Evolutionary conservation across 2,797 vertebrate genomes (phyloP), one percentile per base, ranked within the genome.

Genomic region (Gymnoscopelus braueri): DNA sequence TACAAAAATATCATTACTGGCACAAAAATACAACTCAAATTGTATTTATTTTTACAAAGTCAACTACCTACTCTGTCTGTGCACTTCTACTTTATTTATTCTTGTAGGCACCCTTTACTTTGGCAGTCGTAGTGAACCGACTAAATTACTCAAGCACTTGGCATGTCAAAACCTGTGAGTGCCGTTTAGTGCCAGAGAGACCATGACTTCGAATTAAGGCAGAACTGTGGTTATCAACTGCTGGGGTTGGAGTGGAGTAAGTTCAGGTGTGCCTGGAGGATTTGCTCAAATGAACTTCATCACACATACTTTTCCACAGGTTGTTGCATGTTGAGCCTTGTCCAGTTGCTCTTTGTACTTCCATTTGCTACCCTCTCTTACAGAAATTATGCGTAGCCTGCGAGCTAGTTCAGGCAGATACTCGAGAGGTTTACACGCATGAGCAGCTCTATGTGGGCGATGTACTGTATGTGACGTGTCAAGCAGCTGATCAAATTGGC

Each of bases 291-390:
- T 50, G 11, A 63, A 19, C 63, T 72, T 71, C 52, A 71, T 80
- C 64, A 7, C 49, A 63, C 80, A 85, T 80, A 65, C 39, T 79
- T 86, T 83, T 64, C 63, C 57, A 64, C 77, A 58, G 35, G 58
- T 63, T 67, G 57, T 4, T 57, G 73, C 87, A 59, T 70, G 84
- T 67, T 9, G 14, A 69, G 61, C 62, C 65, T n/a, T 54, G 62
- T 82, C 62, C 63, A 2, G 51, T 2, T 23, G 60, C 61, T 7
- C 62, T 79, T 24, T 70, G 65, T 13, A 65, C 65, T 63, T 47
- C 59, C 57, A 68, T 26, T 44, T 19, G 32, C 50, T 60, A 44
- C 58, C 69, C 62, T 63, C 14, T 12, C n/a, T 44, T 9, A 44
- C 8, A 44, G 39, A 44, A 44, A 44, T 8, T 8, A 10, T 44